Evolutionary conservation across 92 coral and sea anemone species (phyloP).

Genomic region (Meandrina meandrites): DNA sequence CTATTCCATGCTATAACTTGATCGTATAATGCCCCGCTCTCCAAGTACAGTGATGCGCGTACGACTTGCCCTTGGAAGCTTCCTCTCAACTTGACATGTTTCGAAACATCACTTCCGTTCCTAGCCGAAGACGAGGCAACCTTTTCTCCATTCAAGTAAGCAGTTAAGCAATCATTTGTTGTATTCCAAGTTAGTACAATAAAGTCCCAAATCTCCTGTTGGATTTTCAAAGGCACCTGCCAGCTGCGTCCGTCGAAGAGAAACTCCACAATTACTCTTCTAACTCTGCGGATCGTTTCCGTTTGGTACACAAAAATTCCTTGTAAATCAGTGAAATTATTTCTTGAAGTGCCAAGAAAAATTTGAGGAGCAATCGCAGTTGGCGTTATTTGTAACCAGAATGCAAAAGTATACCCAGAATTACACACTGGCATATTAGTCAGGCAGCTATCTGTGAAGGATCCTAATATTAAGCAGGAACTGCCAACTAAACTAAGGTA

Average conservation of each 20-base stretch:
- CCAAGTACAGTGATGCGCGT: constrained; percentile 29
- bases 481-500: constrained; percentile 9
- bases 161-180: not conserved
- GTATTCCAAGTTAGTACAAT: constrained; percentile 45
- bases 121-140: not conserved
- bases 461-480: constrained; percentile 26
- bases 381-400: constrained; percentile 25
- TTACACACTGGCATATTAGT: constrained; percentile 10
- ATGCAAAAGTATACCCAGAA: constrained; percentile 24
- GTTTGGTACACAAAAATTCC: constrained; percentile 40
- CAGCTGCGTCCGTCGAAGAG: constrained; percentile 2
- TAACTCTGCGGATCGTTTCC: not conserved
- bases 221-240: not conserved
- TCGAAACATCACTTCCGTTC: not conserved
- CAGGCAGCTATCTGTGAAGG: constrained; percentile 23
- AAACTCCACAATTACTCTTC: constrained; percentile 10
- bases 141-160: constrained; percentile 42
- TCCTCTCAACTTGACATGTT: constrained; percentile 16
- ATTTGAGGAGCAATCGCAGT: constrained; percentile 27
- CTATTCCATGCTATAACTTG: constrained; percentile 61
- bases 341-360: constrained; percentile 31
- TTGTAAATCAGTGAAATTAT: constrained; percentile 12
- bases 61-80: not conserved
- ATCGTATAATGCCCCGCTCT: constrained; percentile 60
- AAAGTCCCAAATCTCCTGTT: constrained; percentile 18